Evolutionary conservation across 1,140 invertebrate species (phyloP), one percentile per base, ranked within the genome.

Genomic region (Drosophila bifasciata): DNA sequence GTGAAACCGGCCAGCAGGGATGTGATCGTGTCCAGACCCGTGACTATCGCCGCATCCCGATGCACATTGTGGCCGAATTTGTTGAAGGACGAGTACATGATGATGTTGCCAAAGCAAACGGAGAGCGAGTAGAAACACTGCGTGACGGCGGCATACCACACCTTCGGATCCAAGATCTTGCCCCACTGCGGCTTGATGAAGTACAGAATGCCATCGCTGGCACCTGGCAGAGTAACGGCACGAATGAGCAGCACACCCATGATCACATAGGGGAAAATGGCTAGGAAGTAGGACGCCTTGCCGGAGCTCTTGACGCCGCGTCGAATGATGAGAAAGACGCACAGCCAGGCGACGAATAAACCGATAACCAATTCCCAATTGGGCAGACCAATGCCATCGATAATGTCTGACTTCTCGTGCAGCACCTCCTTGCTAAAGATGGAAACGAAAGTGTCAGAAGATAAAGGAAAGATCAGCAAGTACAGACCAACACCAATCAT

Each of bases 41-140:
- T 96, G 0, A 97, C 95, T 46, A 97, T 95, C 79, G 95, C 93
- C 0, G 95, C 95, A 83, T 96, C 96, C 32, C 93, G 95, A 92
- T 96, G 95, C n/a, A 96, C 94, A 84, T 96, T 96, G 79, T 97
- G 95, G 0, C 92, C 92, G 79, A 97, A 97, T 48, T 94, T 94
- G 77, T 97, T 98, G 90, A 96, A 97, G 5, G 96, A 97, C 9
- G 96, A 94, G 62, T 97, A 96, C 92, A 96, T 96, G 23, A 96
- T 94, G 36, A 97, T 94, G 21, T 95, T 94, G 23, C 97, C 96
- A 49, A 97, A 95, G 59, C 95, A 96, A 6, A 97, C 95, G 1
- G 95, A 95, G 1, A 97, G 92, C 0, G 96, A 97, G 89, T 97
- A 97, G 89, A 96, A 96, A 61, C 96, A 96, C 79, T 98, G 97